Conservation (phyloP, 2,113 vertebrate species). For the Peromyscus polionotus region DNA sequence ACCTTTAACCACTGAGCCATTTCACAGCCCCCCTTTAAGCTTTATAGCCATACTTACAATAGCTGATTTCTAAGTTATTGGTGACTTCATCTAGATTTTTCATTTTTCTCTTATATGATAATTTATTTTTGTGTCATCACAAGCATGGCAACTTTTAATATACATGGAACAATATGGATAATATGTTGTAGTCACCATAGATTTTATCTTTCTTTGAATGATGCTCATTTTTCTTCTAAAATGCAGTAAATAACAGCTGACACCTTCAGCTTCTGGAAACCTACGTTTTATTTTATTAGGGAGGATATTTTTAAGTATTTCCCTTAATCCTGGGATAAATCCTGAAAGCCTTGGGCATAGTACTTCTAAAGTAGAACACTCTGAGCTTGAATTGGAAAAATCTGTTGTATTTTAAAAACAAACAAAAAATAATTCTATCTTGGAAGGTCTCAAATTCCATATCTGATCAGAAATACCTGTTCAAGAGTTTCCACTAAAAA, state of each 20-base stretch:
- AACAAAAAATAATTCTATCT: not conserved
- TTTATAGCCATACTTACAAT: constrained; percentile 3
- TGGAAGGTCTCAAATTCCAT: constrained; percentile 2
- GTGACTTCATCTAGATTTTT: not conserved
- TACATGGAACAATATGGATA: not conserved
- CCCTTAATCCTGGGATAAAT: not conserved
- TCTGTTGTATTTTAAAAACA: not conserved
- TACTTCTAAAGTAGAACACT: not conserved
- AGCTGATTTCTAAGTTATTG: not conserved
- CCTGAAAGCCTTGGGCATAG: not conserved
- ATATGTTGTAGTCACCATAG: not conserved
- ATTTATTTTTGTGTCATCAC: not conserved
- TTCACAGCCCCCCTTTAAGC: not conserved
- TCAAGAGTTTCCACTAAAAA: not conserved
- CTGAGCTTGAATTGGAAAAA: not conserved
- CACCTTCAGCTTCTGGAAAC: not conserved
- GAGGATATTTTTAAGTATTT: not conserved
- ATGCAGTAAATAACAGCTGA: not conserved
- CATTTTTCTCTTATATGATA: not conserved
- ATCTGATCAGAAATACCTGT: not conserved
- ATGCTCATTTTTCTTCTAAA: not conserved
- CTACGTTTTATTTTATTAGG: not conserved
- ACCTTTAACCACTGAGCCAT: not conserved
- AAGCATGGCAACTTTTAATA: not conserved
- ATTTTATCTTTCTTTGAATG: not conserved